A percentile compares a stretch with the other conserved stretches of the same genome.
These are phyloP conservation scores for Dasysyrphus albostriatus DNA, from an alignment of 2,888 invertebrate species.

Conservation along the genomic window DNA sequence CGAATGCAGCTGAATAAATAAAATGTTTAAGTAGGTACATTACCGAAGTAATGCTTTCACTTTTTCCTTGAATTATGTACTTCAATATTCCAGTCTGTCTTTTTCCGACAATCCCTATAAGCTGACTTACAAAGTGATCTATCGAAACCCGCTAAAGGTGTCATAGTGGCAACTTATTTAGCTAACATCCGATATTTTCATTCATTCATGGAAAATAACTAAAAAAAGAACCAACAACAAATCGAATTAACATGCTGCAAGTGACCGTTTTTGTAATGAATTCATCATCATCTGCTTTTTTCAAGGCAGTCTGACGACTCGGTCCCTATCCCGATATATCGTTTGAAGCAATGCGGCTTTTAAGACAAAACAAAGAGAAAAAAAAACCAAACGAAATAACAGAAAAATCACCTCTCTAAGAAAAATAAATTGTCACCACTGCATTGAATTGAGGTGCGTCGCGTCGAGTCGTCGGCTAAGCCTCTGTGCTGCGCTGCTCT, in stretches of 20 bases:
- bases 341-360: slow-evolving; percentile 60
- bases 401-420: slow-evolving; percentile 9
- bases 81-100: slow-evolving; percentile 8
- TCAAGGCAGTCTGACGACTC: slow-evolving; percentile 4
- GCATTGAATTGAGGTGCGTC: slow-evolving; percentile 61
- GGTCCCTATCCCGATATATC: slow-evolving; percentile 27
- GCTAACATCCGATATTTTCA: slow-evolving; percentile 51
- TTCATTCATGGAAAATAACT: slow-evolving; percentile 20
- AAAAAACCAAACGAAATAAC: slow-evolving; percentile 6
- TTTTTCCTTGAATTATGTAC: slow-evolving; percentile 44
- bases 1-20: slow-evolving; percentile 63
- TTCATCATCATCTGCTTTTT: slow-evolving; percentile 71
- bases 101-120: background rate
- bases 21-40: slow-evolving; percentile 4
- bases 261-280: slow-evolving; percentile 71
- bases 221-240: slow-evolving; percentile 37
- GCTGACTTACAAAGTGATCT: slow-evolving; percentile 6
- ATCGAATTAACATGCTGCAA: slow-evolving; percentile 71
- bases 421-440: slow-evolving; percentile 59
- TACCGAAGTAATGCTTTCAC: slow-evolving; percentile 3
- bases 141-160: slow-evolving; percentile 44
- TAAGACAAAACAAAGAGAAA: slow-evolving; percentile 14
- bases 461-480: background rate
- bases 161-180: slow-evolving; percentile 10
- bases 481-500: background rate